Base-by-base conservation (phyloP, 2,888 invertebrate genomes). In the Atrina japonica region DNA sequence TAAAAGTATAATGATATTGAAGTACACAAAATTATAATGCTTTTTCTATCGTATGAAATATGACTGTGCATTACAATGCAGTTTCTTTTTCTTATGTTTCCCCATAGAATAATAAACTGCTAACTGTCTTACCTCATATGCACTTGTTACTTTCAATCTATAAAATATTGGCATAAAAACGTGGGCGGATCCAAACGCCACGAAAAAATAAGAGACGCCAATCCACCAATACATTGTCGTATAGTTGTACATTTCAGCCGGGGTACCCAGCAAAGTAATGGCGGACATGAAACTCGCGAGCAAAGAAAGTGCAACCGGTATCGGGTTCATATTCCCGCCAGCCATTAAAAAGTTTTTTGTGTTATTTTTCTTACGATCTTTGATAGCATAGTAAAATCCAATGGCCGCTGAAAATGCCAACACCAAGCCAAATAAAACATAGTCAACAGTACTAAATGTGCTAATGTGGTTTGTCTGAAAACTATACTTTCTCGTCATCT, bases 201-300 rank as follows among this genome's bases (percentile, higher is more conserved):
- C 88, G 40, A 90, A 75, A 2, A 84, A 43, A 73, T 90, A 90
- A 1, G 83, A 83, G 1, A 88, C 35, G 0, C 85, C 83, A 18
- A 88, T 88, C 75, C 84, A 83, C 73, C 76, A 78, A 66, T 88
- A 89, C 83, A 88, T 86, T n/a, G 88, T 86, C 9, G 88, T 87
- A 66, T 83, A 89, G 66, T 82, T 82, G 75, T 90, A 90, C 80
- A 89, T 86, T 76, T 90, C 90, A 6, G 87, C 85, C 23, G 89
- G 89, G 5, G 85, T 87, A 6, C 89, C 89, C 11, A 90, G 83
- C 52, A 90, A 69, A 7, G 90, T 89, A 30, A 90, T 88, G 66
- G 89, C 90, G 27, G 88, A 88, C 89, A 90, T 90, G 76, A 90
- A 90, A 73, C 87, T 88, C 27, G 89, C 90, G 47, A 90, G 78